Conservation (phyloP, 2,113 vertebrate genomes). For the Limnothrissa miodon region DNA sequence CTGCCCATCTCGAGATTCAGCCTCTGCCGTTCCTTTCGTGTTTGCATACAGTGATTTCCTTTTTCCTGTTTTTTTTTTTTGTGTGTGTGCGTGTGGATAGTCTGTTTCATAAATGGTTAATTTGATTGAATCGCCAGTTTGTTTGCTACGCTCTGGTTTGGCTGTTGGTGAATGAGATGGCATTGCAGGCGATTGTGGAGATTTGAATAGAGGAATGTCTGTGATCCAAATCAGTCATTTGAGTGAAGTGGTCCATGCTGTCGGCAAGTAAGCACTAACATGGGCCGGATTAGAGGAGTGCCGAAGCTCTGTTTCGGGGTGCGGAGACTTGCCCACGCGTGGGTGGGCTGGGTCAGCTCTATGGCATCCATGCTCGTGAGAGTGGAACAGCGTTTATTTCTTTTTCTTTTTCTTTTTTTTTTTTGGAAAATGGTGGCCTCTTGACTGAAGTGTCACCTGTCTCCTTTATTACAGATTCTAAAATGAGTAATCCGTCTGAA, state of each 20-base stretch:
- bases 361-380: neutral
- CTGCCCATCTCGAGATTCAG: neutral
- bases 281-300: neutral
- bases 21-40: neutral
- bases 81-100: neutral
- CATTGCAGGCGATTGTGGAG: neutral
- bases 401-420: too few relatives aligned
- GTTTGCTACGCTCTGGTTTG: neutral
- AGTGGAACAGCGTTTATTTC: neutral
- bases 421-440: neutral
- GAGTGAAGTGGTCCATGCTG: neutral
- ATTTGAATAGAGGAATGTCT: neutral
- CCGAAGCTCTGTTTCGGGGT: neutral
- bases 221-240: neutral
- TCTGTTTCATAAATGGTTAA: neutral
- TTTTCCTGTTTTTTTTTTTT: neutral
- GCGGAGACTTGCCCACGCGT: neutral
- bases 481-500: conserved; percentile 98
- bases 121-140: neutral
- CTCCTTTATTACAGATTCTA: conserved; percentile 89
- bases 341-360: neutral
- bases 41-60: neutral
- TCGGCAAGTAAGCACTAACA: neutral
- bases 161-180: neutral
- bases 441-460: conserved; percentile 44